Conservation (phyloP, 2,113 vertebrate genomes). For the Paracanthobrama guichenoti region DNA sequence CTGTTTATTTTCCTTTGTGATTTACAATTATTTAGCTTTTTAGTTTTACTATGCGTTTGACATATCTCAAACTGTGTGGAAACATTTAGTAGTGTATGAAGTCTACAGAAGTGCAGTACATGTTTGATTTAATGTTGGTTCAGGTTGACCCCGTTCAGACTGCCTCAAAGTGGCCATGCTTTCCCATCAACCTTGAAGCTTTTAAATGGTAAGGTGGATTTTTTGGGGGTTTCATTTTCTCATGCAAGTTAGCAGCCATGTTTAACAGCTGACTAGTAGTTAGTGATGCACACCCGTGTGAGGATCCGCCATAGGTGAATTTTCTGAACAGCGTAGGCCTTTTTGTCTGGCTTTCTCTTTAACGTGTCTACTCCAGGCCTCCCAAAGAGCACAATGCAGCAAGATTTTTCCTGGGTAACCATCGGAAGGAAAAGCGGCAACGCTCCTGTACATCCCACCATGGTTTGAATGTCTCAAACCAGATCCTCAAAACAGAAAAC, state of each 20-base stretch:
- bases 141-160: background rate
- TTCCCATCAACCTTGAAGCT: background rate
- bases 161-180: background rate
- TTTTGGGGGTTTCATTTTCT: slow-evolving; percentile 21
- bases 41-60: slow-evolving; percentile 20
- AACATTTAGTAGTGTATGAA: background rate
- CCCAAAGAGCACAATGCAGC: slow-evolving; percentile 52
- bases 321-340: background rate
- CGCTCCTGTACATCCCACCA: background rate
- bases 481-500: slow-evolving; percentile 63
- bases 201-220: background rate
- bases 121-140: slow-evolving; percentile 2
- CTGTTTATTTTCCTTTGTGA: slow-evolving; percentile 48
- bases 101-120: background rate
- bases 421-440: slow-evolving; percentile 9
- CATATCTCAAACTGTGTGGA: slow-evolving; percentile 2
- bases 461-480: slow-evolving; percentile 41
- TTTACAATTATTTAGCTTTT: slow-evolving; percentile 49
- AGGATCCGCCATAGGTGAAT: background rate
- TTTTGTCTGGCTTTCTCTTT: slow-evolving; percentile 13
- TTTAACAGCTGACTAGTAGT: slow-evolving; percentile 5
- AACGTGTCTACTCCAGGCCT: background rate
- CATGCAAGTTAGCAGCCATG: background rate
- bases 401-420: background rate
- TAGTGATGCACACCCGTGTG: background rate